phyloP scores from a whole-genome alignment of 92 coral and sea anemone genomes.

The Umimayanthus chanpuru region DNA sequence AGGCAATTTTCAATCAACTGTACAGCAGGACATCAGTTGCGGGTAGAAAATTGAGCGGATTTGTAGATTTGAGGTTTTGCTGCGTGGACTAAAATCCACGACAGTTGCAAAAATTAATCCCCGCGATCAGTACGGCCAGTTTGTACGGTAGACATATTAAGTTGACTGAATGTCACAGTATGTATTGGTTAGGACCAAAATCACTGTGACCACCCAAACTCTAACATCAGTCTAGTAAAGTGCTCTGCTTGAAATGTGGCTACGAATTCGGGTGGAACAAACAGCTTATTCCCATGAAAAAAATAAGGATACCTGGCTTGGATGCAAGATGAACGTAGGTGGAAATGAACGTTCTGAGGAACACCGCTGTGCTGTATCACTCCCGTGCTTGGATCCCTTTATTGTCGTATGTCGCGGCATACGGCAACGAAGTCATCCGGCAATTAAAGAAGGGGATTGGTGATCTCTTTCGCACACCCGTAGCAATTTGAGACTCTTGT shows the following conservation, averaged over 20 bases:
- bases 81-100: too few species aligned
- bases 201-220: conserved; percentile 50
- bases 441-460: conserved; percentile 34
- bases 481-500: conserved; percentile 26
- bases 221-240: conserved; percentile 29
- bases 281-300: conserved; percentile 39
- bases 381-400: conserved; percentile 29
- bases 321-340: conserved; percentile 32
- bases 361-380: neutral
- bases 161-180: neutral
- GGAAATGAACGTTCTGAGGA: too few species aligned
- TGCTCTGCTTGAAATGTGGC: conserved; percentile 21
- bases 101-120: too few species aligned
- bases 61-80: too few species aligned
- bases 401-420: conserved; percentile 41
- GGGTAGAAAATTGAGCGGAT: too few species aligned
- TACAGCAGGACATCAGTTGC: too few species aligned
- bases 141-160: too few species aligned
- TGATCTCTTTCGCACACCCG: conserved; percentile 50
- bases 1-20: too few species aligned
- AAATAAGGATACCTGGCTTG: conserved; percentile 46
- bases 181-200: neutral
- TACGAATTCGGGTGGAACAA: conserved; percentile 51
- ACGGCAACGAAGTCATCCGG: conserved; percentile 43
- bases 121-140: too few species aligned